Percentiles rank a stretch among this genome's conserved stretches.
phyloP scores from a whole-genome alignment of 2,113 vertebrate species.

The Hemicordylus capensis region DNA sequence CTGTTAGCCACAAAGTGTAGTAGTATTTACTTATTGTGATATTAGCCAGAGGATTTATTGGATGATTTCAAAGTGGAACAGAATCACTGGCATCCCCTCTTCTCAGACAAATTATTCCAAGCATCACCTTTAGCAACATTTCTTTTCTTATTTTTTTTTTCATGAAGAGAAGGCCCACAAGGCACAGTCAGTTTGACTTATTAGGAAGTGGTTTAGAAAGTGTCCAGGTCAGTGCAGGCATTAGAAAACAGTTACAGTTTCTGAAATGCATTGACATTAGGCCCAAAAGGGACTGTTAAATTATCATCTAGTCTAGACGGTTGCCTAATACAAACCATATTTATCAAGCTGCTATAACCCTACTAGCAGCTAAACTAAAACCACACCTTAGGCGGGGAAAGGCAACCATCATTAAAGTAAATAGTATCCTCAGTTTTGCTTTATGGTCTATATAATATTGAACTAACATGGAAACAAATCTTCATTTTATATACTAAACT shows the following conservation, averaged over 20 bases:
- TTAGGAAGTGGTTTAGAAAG: conserved; percentile 27
- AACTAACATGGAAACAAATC: neutral
- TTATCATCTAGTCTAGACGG: conserved; percentile 9
- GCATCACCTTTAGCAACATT: conserved; percentile 4
- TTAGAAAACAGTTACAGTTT: neutral
- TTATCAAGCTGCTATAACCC: neutral
- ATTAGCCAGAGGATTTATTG: conserved; percentile 22
- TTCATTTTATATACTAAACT: neutral
- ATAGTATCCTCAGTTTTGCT: neutral
- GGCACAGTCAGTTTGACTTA: neutral
- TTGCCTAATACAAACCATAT: conserved; percentile 8
- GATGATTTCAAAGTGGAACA: conserved; percentile 30
- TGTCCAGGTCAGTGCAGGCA: neutral
- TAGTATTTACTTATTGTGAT: conserved; percentile 40
- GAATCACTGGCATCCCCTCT: conserved; percentile 22
- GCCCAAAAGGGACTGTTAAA: conserved; percentile 3
- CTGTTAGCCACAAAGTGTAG: conserved; percentile 22
- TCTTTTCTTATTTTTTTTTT: too few relatives aligned
- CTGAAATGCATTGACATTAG: neutral
- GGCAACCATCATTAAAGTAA: neutral
- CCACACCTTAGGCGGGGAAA: neutral
- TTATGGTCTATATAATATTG: neutral
- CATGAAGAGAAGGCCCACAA: neutral
- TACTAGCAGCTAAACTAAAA: neutral
- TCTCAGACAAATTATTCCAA: neutral